These are phyloP conservation scores for Ephydatia muelleri DNA, from an alignment of 37 sponge, comb jelly and placozoan species.

Conservation along the genomic window DNA sequence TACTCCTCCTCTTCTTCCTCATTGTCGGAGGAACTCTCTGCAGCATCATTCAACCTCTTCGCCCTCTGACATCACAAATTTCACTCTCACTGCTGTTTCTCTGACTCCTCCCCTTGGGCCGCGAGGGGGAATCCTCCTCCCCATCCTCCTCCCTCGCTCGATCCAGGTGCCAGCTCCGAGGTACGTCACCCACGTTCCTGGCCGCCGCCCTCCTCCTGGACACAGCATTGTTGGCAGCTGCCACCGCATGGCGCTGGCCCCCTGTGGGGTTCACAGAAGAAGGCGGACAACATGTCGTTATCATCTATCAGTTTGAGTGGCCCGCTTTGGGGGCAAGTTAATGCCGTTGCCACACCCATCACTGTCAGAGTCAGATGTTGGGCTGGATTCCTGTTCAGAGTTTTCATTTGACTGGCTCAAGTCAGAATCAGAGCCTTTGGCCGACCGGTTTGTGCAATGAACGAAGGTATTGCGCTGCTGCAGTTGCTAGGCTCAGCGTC, in stretches of 20 bases:
- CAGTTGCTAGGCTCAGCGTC: background rate
- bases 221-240: background rate
- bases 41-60: too few species aligned
- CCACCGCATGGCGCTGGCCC: constrained; percentile 1
- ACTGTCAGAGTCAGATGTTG: background rate
- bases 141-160: background rate
- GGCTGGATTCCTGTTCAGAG: background rate
- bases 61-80: constrained; percentile 43
- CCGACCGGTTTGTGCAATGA: constrained; percentile 1
- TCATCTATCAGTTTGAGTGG: constrained; percentile 1
- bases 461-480: background rate
- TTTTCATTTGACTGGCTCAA: background rate
- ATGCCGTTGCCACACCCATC: background rate
- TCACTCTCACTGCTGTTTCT: constrained; percentile 40
- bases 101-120: background rate
- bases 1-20: too few species aligned
- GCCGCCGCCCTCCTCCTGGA: background rate
- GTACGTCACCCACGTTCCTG: background rate
- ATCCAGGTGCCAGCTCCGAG: constrained; percentile 1
- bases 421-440: constrained; percentile 1
- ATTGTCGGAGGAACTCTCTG: too few species aligned
- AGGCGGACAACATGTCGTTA: constrained; percentile 1
- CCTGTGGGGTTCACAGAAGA: background rate
- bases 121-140: background rate
- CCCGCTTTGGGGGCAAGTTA: background rate